phyloP scores from a whole-genome alignment of 1,140 invertebrate genomes.

The Drepana arcuata region DNA sequence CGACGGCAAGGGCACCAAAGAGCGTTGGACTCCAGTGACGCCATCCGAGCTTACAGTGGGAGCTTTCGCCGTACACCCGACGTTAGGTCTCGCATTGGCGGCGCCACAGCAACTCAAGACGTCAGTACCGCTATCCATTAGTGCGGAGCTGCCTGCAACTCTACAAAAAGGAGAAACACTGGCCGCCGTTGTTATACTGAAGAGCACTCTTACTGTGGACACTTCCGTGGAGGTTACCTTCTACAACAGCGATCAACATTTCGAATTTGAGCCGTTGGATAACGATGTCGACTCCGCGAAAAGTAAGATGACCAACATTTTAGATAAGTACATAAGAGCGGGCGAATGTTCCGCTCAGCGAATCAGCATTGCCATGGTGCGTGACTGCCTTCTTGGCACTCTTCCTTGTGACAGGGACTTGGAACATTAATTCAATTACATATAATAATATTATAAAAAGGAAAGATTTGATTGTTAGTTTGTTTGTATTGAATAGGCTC shows the following conservation, averaged over 20 bases:
- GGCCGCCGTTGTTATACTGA: conserved; percentile 91
- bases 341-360: no score
- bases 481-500: no score
- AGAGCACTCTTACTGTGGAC: conserved; percentile 90
- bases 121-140: conserved; percentile 74
- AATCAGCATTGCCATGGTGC: no score
- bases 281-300: conserved; percentile 68
- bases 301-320: conserved; percentile 37
- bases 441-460: no score
- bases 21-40: conserved; percentile 83
- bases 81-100: conserved; percentile 88
- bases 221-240: conserved; percentile 87
- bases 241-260: conserved; percentile 85
- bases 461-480: no score
- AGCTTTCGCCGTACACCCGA: conserved; percentile 91
- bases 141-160: conserved; percentile 86
- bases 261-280: conserved; percentile 81
- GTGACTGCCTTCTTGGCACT: no score
- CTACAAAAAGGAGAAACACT: conserved; percentile 93
- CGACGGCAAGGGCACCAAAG: conserved; percentile 73
- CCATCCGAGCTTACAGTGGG: conserved; percentile 95
- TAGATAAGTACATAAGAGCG: no score
- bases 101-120: conserved; percentile 83
- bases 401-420: no score
- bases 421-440: no score